Evolutionary conservation across 2,888 invertebrate genomes (phyloP), one percentile per base, ranked within the genome.

Genomic region (Xestia sexstrigata): DNA sequence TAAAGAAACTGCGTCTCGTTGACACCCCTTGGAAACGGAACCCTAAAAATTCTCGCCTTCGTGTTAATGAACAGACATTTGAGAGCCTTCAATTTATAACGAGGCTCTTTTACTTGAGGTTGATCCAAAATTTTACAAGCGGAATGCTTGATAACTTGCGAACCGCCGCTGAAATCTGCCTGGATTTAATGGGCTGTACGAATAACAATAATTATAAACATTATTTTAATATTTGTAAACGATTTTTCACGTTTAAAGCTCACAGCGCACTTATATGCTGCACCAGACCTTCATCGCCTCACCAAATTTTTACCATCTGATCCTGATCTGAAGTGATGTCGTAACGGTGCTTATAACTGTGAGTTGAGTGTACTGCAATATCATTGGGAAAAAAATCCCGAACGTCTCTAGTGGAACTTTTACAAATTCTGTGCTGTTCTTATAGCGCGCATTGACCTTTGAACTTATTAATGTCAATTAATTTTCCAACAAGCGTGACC

Each of bases 61-160:
- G n/a, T 69, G 8, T 55, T 58, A 79, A 76, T 82, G 68, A 79
- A 81, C 35, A 55, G 45, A 58, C 6, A 82, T 77, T 70, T 67
- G 78, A 78, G 30, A 70, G 47, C 55, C 30, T 47, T 62, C 7
- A 77, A 70, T 70, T 60, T 60, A 82, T 66, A 39, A 39, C 26
- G 35, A 70, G 17, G 11, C 26, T 80, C 65, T 49, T 66, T 49
- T 58, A 45, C 26, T 39, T 30, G 17, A 60, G 35, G 9, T 26
- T 66, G 39, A 66, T 52, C 42, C 35, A 49, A 65, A 23, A 65
- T 49, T 17, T 47, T 47, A 42, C 7, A 68, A 60, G 3, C 6
- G 15, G 5, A 42, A 66, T 30, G 13, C 30, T 62, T 39, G 30
- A 72, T 30, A n/a, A 26, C 23, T 63, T 68, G 39, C 13, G 9